Percentiles rank a stretch among this genome's conserved stretches.
Evolutionary conservation across 2,797 vertebrate genomes (phyloP).

Genomic region (Characodon lateralis): DNA sequence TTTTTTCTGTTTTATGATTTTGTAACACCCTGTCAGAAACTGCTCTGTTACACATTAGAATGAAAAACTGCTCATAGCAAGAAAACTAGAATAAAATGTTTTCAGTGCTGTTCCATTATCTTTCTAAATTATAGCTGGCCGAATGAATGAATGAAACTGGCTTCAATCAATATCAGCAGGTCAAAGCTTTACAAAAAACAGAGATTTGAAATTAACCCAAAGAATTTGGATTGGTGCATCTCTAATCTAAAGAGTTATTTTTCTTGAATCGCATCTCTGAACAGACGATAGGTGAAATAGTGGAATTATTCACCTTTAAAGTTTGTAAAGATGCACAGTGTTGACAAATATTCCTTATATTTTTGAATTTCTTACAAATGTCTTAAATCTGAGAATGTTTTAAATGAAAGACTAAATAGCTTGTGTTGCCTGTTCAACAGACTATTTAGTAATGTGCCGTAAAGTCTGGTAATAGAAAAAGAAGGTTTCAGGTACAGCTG

Average conservation of each 20-base stretch:
- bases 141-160: neutral
- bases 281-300: neutral
- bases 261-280: neutral
- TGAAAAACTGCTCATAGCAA: neutral
- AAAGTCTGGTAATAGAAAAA: neutral
- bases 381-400: neutral
- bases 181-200: neutral
- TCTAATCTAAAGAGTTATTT: neutral
- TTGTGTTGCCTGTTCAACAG: neutral
- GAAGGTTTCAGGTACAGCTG: neutral
- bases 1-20: neutral
- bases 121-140: neutral
- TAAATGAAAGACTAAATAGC: neutral
- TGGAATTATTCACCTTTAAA: neutral
- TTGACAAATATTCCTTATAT: neutral
- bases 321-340: neutral
- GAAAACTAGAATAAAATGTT: neutral
- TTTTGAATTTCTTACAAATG: no score
- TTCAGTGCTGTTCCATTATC: neutral
- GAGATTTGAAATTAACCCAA: neutral
- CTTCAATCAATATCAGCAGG: neutral
- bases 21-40: neutral
- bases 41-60: neutral
- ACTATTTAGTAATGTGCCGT: constrained; percentile 4
- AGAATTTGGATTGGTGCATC: neutral